Conservation (phyloP, 2,113 vertebrate species). For the Archilochus colubris region DNA sequence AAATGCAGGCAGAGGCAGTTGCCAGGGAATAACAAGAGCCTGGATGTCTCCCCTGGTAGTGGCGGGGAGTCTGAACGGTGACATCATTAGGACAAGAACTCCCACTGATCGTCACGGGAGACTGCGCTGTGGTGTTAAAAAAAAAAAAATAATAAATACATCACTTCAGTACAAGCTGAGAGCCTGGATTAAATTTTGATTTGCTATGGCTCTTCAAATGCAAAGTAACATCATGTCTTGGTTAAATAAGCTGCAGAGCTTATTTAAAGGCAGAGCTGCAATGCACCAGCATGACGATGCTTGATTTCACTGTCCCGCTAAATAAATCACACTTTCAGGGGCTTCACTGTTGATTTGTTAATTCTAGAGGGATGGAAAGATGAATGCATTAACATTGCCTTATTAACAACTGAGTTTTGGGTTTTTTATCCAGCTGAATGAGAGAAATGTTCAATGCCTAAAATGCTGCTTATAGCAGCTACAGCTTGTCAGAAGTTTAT, state of each 20-base stretch:
- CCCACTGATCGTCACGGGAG: neutral
- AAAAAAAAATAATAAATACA: neutral
- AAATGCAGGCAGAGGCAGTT: neutral
- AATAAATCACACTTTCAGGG: neutral
- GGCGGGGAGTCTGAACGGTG: neutral
- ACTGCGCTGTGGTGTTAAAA: accelerated
- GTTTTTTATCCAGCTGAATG: neutral
- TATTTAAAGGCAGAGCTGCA: conserved; percentile 33
- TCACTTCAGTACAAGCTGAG: neutral
- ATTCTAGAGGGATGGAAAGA: conserved; percentile 6
- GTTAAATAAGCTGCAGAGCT: neutral
- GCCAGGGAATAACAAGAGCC: neutral
- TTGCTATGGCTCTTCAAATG: neutral
- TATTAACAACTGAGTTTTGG: neutral
- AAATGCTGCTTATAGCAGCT: conserved; percentile 7
- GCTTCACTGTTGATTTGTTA: neutral
- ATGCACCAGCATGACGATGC: neutral
- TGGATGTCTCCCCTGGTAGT: accelerated
- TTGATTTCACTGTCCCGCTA: neutral
- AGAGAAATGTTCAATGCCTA: neutral
- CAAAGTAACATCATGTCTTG: neutral
- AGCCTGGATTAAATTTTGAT: neutral
- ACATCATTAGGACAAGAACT: neutral
- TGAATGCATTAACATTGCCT: neutral
- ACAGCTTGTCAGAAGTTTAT: conserved; percentile 16